These are phyloP conservation scores for Nesoenas mayeri DNA, from an alignment of 2,113 vertebrate genomes.

Conservation along the genomic window DNA sequence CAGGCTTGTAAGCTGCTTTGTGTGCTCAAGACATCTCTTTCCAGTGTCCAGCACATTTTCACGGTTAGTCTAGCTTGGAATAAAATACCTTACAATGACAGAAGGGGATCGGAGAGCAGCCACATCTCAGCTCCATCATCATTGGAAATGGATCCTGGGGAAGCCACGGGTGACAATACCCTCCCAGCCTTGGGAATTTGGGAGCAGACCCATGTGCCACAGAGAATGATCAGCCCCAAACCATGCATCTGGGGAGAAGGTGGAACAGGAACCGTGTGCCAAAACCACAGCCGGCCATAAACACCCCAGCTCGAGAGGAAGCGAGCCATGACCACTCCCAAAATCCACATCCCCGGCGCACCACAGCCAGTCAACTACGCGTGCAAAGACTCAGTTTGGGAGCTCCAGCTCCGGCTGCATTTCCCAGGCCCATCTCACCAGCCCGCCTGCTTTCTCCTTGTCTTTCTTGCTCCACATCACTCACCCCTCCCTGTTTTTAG, in stretches of 20 bases:
- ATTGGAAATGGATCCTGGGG: background rate
- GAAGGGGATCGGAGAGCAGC: background rate
- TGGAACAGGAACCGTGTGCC: background rate
- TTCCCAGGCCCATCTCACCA: background rate
- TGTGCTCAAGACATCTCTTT: background rate
- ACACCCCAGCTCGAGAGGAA: background rate
- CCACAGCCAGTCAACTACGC: fast-evolving
- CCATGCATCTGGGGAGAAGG: background rate
- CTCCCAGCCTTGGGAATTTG: background rate
- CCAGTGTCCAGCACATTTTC: constrained; percentile 10
- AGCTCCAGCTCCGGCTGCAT: background rate
- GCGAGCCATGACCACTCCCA: background rate
- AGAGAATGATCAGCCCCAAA: background rate
- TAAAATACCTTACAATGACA: background rate
- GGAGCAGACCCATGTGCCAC: background rate
- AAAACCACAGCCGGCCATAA: constrained; percentile 24
- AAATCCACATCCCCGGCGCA: background rate
- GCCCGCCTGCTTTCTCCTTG: background rate
- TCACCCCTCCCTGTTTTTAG: background rate
- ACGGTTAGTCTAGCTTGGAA: background rate
- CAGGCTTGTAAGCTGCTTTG: constrained; percentile 20
- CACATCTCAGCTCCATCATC: background rate
- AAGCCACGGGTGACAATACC: background rate
- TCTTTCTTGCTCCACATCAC: background rate
- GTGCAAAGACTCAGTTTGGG: background rate